These are phyloP conservation scores for Apotomis betuletana DNA, from an alignment of 2,888 invertebrate genomes.

Conservation along the genomic window DNA sequence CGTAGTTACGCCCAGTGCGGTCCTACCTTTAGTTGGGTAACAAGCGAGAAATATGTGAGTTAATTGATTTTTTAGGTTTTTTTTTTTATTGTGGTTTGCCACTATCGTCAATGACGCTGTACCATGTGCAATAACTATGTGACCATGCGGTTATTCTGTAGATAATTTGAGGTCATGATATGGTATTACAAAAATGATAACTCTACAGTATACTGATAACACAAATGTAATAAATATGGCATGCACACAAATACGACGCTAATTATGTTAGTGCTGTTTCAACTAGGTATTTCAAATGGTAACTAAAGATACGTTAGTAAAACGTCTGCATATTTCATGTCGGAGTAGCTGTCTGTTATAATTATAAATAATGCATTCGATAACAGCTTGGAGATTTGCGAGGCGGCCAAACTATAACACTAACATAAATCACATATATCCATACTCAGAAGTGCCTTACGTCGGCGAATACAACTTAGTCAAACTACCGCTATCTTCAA, in stretches of 20 bases:
- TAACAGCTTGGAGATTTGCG: constrained; percentile 35
- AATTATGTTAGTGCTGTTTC: neutral
- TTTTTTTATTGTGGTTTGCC: neutral
- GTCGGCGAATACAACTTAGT: constrained; percentile 56
- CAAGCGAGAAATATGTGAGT: no score
- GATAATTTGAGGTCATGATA: constrained; percentile 30
- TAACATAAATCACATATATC: constrained; percentile 53
- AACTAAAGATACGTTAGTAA: no score
- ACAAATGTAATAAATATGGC: constrained; percentile 9
- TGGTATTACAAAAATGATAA: neutral
- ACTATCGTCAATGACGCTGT: no score
- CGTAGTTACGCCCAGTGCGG: no score
- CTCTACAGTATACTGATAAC: constrained; percentile 20
- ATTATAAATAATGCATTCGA: constrained; percentile 21
- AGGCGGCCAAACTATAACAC: constrained; percentile 48
- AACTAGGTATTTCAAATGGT: no score
- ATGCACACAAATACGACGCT: neutral
- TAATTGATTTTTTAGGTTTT: neutral
- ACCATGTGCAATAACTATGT: neutral
- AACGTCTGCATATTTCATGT: no score
- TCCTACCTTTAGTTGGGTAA: no score
- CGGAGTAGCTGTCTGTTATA: no score
- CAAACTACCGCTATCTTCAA: constrained; percentile 50
- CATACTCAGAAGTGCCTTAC: constrained; percentile 61
- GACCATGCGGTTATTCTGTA: neutral